A percentile compares a stretch with the other conserved stretches of the same genome.
These are phyloP conservation scores for Diploscapter pachys DNA, from an alignment of 1,140 invertebrate species.

Conservation along the genomic window DNA sequence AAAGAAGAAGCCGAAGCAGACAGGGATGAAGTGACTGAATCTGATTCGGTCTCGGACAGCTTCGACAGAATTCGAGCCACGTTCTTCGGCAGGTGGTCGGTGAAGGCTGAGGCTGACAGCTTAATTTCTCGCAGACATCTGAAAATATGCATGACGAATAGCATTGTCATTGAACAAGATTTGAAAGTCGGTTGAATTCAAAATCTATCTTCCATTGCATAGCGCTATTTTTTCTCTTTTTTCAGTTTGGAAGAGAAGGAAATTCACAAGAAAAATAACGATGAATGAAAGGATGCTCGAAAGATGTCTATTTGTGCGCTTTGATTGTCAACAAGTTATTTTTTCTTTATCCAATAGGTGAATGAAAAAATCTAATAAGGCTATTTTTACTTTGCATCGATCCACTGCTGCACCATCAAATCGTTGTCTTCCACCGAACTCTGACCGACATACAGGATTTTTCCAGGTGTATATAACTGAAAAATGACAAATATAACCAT, in stretches of 20 bases:
- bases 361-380: no score
- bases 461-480: conserved; percentile 47
- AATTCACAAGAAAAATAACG: no score
- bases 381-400: conserved; percentile 11
- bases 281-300: no score
- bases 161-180: conserved; percentile 34
- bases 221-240: no score
- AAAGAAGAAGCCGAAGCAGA: not conserved
- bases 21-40: not conserved
- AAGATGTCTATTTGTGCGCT: no score
- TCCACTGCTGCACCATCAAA: conserved; percentile 16
- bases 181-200: not conserved
- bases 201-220: no score
- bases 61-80: conserved; percentile 8
- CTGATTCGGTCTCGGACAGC: conserved; percentile 3
- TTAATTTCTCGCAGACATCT: conserved; percentile 43
- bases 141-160: not conserved
- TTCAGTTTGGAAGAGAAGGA: conserved; percentile 3
- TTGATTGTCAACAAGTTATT: no score
- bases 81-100: conserved; percentile 39
- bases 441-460: conserved; percentile 41
- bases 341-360: no score
- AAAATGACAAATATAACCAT: not conserved
- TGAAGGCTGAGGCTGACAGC: conserved; percentile 33
- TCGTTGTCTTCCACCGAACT: conserved; percentile 20